Conservation (phyloP, 1,140 invertebrate species). For the Conus ventricosus region DNA sequence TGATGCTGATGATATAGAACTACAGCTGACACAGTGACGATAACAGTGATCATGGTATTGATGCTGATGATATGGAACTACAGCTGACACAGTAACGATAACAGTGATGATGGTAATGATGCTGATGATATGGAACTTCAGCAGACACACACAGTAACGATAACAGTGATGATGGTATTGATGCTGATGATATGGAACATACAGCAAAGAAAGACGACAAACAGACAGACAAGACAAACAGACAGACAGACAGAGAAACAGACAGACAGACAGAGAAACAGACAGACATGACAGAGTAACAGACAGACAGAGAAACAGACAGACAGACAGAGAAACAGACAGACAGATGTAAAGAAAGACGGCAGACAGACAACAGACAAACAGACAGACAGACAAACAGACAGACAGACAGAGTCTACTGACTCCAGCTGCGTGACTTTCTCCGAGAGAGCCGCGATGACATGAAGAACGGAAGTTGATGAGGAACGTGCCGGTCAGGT, state of each 20-base stretch:
- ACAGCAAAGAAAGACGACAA: too few species aligned
- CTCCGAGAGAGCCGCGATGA: conserved; percentile 72
- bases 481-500: conserved; percentile 62
- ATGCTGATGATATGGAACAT: too few species aligned
- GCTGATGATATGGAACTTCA: too few species aligned
- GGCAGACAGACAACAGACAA: conserved; percentile 12
- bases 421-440: conserved; percentile 73
- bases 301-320: too few species aligned
- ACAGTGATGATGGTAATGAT: too few species aligned
- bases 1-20: too few species aligned
- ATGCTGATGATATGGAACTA: too few species aligned
- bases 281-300: neutral
- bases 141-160: too few species aligned
- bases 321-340: conserved; percentile 11
- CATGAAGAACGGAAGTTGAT: conserved; percentile 71
- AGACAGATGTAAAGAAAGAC: neutral
- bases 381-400: neutral
- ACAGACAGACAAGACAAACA: neutral
- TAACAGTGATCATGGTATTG: too few species aligned
- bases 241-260: neutral
- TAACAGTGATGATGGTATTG: too few species aligned
- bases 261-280: conserved; percentile 16
- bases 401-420: conserved; percentile 42
- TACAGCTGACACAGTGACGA: too few species aligned
- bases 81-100: too few species aligned